These are phyloP conservation scores for Caiman crocodilus DNA, from an alignment of 2,797 vertebrate genomes.

Conservation along the genomic window DNA sequence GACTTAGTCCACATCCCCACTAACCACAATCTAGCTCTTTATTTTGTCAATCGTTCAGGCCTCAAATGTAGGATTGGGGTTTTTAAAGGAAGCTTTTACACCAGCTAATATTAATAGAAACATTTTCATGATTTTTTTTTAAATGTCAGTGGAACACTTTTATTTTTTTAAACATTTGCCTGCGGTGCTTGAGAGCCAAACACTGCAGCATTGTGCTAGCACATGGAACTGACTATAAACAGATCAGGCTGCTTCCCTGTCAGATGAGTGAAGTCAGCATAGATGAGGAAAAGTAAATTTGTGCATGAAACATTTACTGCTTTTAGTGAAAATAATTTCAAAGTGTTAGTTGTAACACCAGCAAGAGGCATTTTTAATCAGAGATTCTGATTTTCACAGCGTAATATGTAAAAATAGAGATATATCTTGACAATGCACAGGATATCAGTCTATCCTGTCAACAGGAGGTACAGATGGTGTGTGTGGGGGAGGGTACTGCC, in stretches of 20 bases:
- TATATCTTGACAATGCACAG: not conserved
- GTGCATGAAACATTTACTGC: conserved; percentile 64
- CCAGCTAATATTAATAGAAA: conserved; percentile 73
- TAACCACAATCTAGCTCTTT: conserved; percentile 15
- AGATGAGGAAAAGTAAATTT: conserved; percentile 69
- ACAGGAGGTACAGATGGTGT: not conserved
- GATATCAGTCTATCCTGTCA: not conserved
- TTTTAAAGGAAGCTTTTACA: conserved; percentile 53
- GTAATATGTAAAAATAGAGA: not conserved
- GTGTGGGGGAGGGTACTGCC: not conserved
- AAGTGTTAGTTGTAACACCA: conserved; percentile 49
- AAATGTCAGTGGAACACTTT: conserved; percentile 67
- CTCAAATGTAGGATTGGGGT: conserved; percentile 50
- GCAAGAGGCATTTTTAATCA: not conserved
- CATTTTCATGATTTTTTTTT: conserved; percentile 62
- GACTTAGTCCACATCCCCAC: not conserved
- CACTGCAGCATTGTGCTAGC: conserved; percentile 71
- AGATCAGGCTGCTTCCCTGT: conserved; percentile 68
- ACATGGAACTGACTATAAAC: conserved; percentile 46
- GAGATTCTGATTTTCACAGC: conserved; percentile 22
- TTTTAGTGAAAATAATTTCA: conserved; percentile 18
- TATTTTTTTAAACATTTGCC: conserved; percentile 65
- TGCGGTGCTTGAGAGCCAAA: conserved; percentile 37
- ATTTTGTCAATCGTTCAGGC: conserved; percentile 42
- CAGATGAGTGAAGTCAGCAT: conserved; percentile 56